A percentile compares a stretch with the other conserved stretches of the same genome.
phyloP scores from a whole-genome alignment of 2,113 vertebrate species.

The Oxyruncus cristatus region DNA sequence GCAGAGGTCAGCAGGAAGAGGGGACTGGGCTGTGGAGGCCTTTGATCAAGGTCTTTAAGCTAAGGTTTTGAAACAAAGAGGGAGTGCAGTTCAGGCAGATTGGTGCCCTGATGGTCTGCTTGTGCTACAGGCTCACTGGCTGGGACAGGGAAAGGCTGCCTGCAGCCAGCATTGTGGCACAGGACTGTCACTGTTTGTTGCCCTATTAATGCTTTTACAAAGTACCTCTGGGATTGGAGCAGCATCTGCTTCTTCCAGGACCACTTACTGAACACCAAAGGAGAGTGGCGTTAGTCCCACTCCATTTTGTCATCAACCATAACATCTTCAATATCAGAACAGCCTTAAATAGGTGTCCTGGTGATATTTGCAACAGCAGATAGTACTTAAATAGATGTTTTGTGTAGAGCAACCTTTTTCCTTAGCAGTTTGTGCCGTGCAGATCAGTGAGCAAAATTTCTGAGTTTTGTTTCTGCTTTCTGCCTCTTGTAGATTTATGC shows the following conservation, averaged over 20 bases:
- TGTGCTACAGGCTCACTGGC: fast-evolving
- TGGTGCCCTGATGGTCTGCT: not conserved
- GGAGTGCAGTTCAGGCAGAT: not conserved
- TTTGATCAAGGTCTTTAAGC: not conserved
- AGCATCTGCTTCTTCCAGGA: not conserved
- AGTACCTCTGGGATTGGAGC: not conserved
- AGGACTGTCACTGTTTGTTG: not conserved
- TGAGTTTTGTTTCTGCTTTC: conserved; percentile 16
- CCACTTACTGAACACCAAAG: not conserved
- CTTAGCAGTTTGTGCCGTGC: not conserved
- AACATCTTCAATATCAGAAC: not conserved
- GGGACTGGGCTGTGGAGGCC: not conserved
- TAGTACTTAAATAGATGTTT: not conserved
- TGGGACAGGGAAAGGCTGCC: not conserved
- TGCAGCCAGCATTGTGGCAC: not conserved
- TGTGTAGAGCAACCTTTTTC: not conserved
- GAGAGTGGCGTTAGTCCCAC: not conserved
- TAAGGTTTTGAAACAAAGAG: not conserved
- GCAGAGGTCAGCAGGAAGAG: not conserved
- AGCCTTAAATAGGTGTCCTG: not conserved
- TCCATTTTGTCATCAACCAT: not conserved
- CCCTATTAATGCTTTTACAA: not conserved
- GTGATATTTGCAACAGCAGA: not conserved
- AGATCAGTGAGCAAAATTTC: not conserved
- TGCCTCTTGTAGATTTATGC: not conserved